These are phyloP conservation scores for Stercorarius parasiticus DNA, from an alignment of 2,113 vertebrate genomes.

Conservation along the genomic window DNA sequence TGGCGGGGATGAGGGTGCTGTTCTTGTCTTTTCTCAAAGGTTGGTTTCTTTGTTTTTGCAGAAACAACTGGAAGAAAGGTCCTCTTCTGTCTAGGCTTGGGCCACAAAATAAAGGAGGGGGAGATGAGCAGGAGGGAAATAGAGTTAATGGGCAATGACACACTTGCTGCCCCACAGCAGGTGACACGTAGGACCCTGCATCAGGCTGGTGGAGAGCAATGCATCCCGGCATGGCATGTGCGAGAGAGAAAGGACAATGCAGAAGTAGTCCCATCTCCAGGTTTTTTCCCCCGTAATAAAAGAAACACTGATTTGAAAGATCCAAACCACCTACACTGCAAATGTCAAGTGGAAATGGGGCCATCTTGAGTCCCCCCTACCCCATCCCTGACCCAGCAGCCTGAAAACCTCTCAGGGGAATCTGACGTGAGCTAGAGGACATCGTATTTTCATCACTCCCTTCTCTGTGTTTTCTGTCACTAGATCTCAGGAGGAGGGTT, in stretches of 20 bases:
- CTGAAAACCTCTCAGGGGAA: background rate
- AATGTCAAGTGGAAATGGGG: background rate
- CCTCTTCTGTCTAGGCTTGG: background rate
- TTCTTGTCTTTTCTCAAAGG: background rate
- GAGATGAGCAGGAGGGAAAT: background rate
- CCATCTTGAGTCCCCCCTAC: too few relatives aligned
- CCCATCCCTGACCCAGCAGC: background rate
- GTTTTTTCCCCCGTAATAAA: background rate
- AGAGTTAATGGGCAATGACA: background rate
- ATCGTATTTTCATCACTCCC: background rate
- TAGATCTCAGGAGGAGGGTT: background rate
- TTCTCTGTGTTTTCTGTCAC: background rate
- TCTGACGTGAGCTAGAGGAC: background rate
- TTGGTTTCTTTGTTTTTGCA: background rate
- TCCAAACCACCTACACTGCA: background rate
- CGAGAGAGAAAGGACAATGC: too few relatives aligned
- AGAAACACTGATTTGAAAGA: background rate
- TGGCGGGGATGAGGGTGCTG: accelerated
- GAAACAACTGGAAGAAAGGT: background rate
- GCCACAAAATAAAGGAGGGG: background rate
- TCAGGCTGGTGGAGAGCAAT: background rate
- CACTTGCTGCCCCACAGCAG: background rate
- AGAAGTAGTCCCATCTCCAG: background rate
- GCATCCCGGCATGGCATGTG: accelerated
- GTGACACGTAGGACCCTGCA: background rate